A percentile compares a stretch with the other conserved stretches of the same genome.
These are phyloP conservation scores for Drosophila bocki DNA, from an alignment of 1,140 invertebrate species.

Conservation along the genomic window DNA sequence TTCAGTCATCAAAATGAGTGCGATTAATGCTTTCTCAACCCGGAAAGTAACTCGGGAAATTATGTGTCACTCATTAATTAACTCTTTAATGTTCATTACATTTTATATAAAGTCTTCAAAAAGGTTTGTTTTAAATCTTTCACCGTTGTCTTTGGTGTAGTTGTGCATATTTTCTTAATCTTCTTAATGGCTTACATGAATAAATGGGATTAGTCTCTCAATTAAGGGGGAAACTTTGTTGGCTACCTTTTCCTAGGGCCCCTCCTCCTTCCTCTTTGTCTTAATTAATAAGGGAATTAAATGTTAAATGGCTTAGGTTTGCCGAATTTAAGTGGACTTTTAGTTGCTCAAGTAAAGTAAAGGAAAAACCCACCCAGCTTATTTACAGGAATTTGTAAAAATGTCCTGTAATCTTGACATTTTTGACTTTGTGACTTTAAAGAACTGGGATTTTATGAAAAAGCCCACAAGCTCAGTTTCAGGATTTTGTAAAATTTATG, in stretches of 20 bases:
- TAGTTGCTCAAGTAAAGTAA: slow-evolving; percentile 1
- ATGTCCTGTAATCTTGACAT: background rate
- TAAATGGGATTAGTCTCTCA: slow-evolving; percentile 64
- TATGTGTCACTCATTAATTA: slow-evolving; percentile 6
- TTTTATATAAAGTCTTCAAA: background rate
- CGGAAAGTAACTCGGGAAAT: slow-evolving; percentile 11
- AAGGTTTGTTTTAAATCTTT: slow-evolving; percentile 2
- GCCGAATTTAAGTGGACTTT: slow-evolving; percentile 8
- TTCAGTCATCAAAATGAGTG: slow-evolving; percentile 33
- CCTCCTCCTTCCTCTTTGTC: background rate
- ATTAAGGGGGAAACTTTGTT: slow-evolving; percentile 43
- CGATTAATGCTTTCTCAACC: slow-evolving; percentile 18
- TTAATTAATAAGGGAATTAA: slow-evolving; percentile 21
- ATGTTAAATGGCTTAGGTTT: slow-evolving; percentile 1
- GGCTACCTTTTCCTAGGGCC: background rate
- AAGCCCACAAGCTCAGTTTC: background rate
- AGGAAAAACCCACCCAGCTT: background rate
- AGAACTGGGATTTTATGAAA: background rate
- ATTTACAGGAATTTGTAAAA: background rate
- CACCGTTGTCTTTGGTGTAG: background rate
- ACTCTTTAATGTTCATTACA: slow-evolving; percentile 9
- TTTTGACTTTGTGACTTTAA: background rate
- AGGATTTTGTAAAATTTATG: background rate
- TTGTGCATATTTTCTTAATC: slow-evolving; percentile 49
- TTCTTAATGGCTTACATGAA: slow-evolving; percentile 71